These are phyloP conservation scores for Neodiprion pinetum DNA, from an alignment of 1,140 invertebrate genomes.

Conservation along the genomic window DNA sequence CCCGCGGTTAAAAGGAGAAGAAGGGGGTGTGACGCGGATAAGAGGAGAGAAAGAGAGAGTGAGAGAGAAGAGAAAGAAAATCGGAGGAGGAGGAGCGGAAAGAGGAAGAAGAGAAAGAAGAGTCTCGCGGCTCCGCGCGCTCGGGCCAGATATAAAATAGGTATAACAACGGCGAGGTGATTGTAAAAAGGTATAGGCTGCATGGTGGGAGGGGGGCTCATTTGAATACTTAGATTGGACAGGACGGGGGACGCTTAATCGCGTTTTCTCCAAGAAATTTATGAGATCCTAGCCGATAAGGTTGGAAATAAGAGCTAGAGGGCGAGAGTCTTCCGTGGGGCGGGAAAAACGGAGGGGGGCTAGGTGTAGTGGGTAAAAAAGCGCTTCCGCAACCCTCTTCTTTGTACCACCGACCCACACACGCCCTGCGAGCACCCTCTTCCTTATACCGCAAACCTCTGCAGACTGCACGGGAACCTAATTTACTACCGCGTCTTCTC, in stretches of 20 bases:
- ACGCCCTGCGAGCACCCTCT: too few species aligned
- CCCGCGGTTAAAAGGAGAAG: not conserved
- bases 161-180: conserved; percentile 24
- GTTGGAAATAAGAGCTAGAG: conserved; percentile 47
- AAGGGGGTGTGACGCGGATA: conserved; percentile 16
- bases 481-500: too few species aligned
- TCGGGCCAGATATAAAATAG: conserved; percentile 6
- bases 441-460: too few species aligned
- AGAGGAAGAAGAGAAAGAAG: conserved; percentile 12
- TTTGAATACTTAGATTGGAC: conserved; percentile 65
- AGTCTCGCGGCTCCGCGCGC: conserved; percentile 21
- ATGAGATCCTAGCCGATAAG: conserved; percentile 60
- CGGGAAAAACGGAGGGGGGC: conserved; percentile 37
- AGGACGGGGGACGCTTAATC: conserved; percentile 57
- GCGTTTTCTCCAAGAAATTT: conserved; percentile 59
- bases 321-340: conserved; percentile 11
- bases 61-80: conserved; percentile 1
- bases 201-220: conserved; percentile 41
- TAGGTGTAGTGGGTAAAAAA: conserved; percentile 27
- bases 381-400: too few species aligned
- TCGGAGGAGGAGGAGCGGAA: not conserved
- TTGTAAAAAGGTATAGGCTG: conserved; percentile 47
- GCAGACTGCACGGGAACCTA: too few species aligned
- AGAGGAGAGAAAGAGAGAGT: conserved; percentile 3
- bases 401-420: too few species aligned